Evolutionary conservation across 2,113 vertebrate genomes (phyloP), one percentile per base, ranked within the genome.

Genomic region (Psephotus haematonotus): DNA sequence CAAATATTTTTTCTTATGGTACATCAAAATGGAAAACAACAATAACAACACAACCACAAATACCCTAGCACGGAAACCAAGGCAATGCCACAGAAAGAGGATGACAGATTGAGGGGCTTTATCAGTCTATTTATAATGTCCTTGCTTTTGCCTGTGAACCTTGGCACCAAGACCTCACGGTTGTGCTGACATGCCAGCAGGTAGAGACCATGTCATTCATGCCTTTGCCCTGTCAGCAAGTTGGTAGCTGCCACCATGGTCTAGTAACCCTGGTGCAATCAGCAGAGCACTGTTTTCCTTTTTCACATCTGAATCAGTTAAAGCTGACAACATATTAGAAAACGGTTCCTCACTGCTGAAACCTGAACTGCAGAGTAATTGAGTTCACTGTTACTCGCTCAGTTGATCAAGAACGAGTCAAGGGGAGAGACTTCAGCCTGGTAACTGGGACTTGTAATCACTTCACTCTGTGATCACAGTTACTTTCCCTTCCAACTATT

Each of bases 261-360:
- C 78, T 46, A 35, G 17, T 37, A 59, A 68, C 39, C 47, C 20
- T 43, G 16, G 25, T 70, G 8, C 53, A 79, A 59, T 71, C 22
- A 79, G 39, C 27, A 47, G 35, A 80, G 18, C 23, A 57, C 31
- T n/a, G 52, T 55, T 33, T 16, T 50, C 20, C 14, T 77, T 46
- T 95, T 85, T 78, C 60, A 87, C 59, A 44, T 28, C 20, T 90
- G 44, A 93, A 29, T 59, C 24, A 24, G 77, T 92, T 94, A 85
- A 95, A 92, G 22, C 29, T 95, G 82, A 93, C 68, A 95, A 72
- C 17, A 82, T 90, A 96, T 96, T 94, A 96, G 83, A 87, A 85
- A 95, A 77, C 7, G 2, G 31, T 67, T 92, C 88, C 90, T 93
- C 78, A 50, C 35, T 62, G 68, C 59, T 83, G 83, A 57, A 86